These are phyloP conservation scores for Branchellion lobata DNA, from an alignment of 2,888 invertebrate genomes.

Conservation along the genomic window DNA sequence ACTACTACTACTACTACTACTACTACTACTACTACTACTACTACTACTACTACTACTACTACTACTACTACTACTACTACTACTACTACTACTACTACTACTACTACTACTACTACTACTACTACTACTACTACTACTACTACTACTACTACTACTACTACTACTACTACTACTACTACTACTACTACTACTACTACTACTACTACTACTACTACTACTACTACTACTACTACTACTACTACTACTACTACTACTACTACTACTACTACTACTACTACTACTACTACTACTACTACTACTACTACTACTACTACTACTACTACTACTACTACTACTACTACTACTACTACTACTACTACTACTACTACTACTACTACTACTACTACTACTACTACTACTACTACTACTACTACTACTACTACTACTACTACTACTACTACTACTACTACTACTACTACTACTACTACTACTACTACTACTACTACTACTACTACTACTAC, in stretches of 20 bases:
- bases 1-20: neutral
- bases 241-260: neutral
- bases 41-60: neutral
- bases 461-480: conserved; percentile 41
- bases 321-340: conserved; percentile 42
- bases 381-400: conserved; percentile 26
- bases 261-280: neutral
- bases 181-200: conserved; percentile 3
- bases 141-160: neutral
- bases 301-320: neutral
- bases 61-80: neutral
- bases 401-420: neutral
- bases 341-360: conserved; percentile 42
- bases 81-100: neutral
- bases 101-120: conserved; percentile 7
- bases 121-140: conserved; percentile 2
- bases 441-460: conserved; percentile 37
- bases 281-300: neutral
- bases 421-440: conserved; percentile 12
- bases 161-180: neutral
- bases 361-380: conserved; percentile 42
- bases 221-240: neutral
- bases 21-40: neutral
- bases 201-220: neutral
- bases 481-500: conserved; percentile 41